Percentiles rank a stretch among this genome's conserved stretches.
These are phyloP conservation scores for pig (Sus scrofa) DNA, from an alignment of 2,113 vertebrate species.

Conservation along the genomic window DNA sequence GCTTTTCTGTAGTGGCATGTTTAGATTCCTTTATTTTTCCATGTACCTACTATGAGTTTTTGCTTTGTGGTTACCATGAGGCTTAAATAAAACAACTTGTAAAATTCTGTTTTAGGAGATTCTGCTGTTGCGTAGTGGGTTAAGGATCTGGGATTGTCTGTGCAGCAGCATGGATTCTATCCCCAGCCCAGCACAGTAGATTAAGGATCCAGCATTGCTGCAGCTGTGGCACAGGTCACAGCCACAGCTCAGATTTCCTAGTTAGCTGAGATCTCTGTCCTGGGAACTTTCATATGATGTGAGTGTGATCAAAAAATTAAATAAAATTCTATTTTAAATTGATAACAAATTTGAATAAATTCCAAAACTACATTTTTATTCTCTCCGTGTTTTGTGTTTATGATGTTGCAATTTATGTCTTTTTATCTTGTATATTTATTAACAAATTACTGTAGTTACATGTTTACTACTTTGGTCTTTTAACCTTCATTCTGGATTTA, in stretches of 20 bases:
- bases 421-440: background rate
- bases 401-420: background rate
- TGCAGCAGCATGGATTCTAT: too few species aligned
- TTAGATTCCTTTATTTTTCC: background rate
- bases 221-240: too few species aligned
- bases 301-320: too few species aligned
- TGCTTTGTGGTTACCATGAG: background rate
- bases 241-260: too few species aligned
- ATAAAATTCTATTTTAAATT: background rate
- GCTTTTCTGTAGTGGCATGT: background rate
- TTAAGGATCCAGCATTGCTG: too few species aligned
- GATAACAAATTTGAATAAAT: background rate
- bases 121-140: too few species aligned
- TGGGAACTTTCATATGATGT: too few species aligned
- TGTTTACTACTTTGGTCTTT: background rate
- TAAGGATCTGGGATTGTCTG: too few species aligned
- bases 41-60: background rate
- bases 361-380: background rate
- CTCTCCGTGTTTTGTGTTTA: background rate
- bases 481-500: background rate
- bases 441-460: background rate
- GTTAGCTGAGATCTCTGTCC: too few species aligned
- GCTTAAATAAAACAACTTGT: background rate
- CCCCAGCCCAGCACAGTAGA: too few species aligned
- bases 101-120: too few species aligned